A percentile compares a stretch with the other conserved stretches of the same genome.
These are phyloP conservation scores for Corydoras maculifer DNA, from an alignment of 2,113 vertebrate genomes.

Conservation along the genomic window DNA sequence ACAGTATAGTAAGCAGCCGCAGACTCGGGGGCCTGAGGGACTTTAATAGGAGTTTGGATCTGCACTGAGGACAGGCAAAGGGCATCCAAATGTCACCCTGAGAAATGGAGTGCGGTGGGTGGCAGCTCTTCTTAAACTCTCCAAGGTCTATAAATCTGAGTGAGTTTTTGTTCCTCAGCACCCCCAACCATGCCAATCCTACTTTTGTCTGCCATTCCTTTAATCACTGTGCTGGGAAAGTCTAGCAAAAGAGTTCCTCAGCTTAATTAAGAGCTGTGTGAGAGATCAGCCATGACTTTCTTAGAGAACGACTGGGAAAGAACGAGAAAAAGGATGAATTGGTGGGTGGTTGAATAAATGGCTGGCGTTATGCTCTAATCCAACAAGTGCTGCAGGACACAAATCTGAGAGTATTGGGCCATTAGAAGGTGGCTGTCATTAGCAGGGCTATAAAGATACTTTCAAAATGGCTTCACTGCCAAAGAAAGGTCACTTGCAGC, in stretches of 20 bases:
- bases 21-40: not conserved
- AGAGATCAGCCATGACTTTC: conserved; percentile 42
- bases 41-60: not conserved
- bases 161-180: too few relatives aligned
- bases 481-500: conserved; percentile 35
- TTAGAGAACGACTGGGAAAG: conserved; percentile 27
- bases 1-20: too few relatives aligned
- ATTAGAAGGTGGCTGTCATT: conserved; percentile 15
- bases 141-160: not conserved
- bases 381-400: conserved; percentile 14
- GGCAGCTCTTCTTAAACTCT: conserved; percentile 27
- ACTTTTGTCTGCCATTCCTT: conserved; percentile 46
- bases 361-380: not conserved
- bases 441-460: conserved; percentile 16
- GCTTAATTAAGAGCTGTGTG: conserved; percentile 51
- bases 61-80: conserved; percentile 25
- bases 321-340: not conserved
- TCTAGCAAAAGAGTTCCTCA: conserved; percentile 29
- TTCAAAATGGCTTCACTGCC: conserved; percentile 9
- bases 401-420: conserved; percentile 4
- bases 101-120: conserved; percentile 34
- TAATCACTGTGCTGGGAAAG: conserved; percentile 44
- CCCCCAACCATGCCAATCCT: conserved; percentile 17
- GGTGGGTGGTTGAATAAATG: not conserved
- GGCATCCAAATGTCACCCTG: conserved; percentile 34